phyloP scores from a whole-genome alignment of 2,888 invertebrate genomes.

The Spilosoma lubricipeda region DNA sequence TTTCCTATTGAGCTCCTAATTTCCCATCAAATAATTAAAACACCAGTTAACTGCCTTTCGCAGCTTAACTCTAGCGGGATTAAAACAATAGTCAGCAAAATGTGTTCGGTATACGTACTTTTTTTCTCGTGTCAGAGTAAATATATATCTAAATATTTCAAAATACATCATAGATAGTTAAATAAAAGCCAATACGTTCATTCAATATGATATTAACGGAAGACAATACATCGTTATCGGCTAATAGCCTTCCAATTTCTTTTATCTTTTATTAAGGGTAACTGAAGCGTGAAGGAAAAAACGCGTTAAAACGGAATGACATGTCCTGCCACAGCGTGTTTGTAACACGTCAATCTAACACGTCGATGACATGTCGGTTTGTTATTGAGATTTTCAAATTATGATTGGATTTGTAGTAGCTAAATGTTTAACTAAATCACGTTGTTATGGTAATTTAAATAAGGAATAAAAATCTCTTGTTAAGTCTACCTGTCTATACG shows the following conservation, averaged over 20 bases:
- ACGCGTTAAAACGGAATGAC: conserved; percentile 30
- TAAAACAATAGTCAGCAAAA: not conserved
- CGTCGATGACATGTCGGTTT: conserved; percentile 29
- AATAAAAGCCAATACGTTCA: not conserved
- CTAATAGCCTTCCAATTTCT: conserved; percentile 21
- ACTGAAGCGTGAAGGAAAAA: conserved; percentile 33
- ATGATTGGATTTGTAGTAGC: not conserved
- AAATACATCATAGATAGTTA: not conserved
- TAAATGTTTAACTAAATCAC: not conserved
- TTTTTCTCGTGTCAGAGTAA: not conserved
- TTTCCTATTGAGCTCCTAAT: not conserved
- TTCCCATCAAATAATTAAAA: not conserved
- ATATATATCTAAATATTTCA: not conserved
- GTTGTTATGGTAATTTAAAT: not conserved
- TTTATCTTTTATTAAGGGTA: conserved; percentile 29
- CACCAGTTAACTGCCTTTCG: not conserved
- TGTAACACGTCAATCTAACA: conserved; percentile 42
- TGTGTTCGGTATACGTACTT: not conserved
- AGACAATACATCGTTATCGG: conserved; percentile 12
- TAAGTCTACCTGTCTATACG: not conserved
- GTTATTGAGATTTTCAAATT: conserved; percentile 17
- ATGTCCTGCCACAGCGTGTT: conserved; percentile 34
- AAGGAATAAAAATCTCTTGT: not conserved
- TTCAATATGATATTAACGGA: conserved; percentile 1
- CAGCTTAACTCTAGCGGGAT: not conserved